Percentiles rank a stretch among this genome's conserved stretches.
These are phyloP conservation scores for Gopherus flavomarginatus DNA, from an alignment of 2,113 vertebrate species.

Conservation along the genomic window DNA sequence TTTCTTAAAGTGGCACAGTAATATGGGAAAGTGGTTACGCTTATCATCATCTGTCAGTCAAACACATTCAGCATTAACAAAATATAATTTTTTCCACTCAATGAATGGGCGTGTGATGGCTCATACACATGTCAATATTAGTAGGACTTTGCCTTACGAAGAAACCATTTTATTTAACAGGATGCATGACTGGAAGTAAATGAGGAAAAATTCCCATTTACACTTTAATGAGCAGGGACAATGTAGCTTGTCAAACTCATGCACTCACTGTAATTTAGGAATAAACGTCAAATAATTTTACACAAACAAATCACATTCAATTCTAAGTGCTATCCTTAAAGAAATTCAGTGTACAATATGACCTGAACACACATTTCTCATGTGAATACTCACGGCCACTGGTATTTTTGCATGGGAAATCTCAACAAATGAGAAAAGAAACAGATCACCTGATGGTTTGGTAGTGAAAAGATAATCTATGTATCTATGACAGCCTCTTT, in stretches of 20 bases:
- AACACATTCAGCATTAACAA: conserved; percentile 77
- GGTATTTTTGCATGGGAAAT: conserved; percentile 44
- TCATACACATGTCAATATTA: conserved; percentile 74
- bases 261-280: conserved; percentile 49
- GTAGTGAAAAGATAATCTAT: conserved; percentile 66
- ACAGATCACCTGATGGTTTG: conserved; percentile 64
- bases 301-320: conserved; percentile 29
- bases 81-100: conserved; percentile 73
- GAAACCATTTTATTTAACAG: conserved; percentile 73
- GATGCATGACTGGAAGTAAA: conserved; percentile 70
- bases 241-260: conserved; percentile 67
- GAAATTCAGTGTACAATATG: not conserved
- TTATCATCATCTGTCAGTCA: conserved; percentile 80
- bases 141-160: conserved; percentile 66
- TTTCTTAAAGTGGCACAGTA: conserved; percentile 77
- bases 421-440: conserved; percentile 60
- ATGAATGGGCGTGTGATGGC: conserved; percentile 66
- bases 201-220: conserved; percentile 70
- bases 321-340: not conserved
- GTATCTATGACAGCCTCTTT: conserved; percentile 69
- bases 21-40: conserved; percentile 79
- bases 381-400: not conserved
- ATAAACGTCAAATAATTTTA: conserved; percentile 37
- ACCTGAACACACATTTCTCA: not conserved
- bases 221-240: conserved; percentile 75